A percentile compares a stretch with the other conserved stretches of the same genome.
Conservation (phyloP, 2,888 invertebrate genomes). For the Pterostichus niger region DNA sequence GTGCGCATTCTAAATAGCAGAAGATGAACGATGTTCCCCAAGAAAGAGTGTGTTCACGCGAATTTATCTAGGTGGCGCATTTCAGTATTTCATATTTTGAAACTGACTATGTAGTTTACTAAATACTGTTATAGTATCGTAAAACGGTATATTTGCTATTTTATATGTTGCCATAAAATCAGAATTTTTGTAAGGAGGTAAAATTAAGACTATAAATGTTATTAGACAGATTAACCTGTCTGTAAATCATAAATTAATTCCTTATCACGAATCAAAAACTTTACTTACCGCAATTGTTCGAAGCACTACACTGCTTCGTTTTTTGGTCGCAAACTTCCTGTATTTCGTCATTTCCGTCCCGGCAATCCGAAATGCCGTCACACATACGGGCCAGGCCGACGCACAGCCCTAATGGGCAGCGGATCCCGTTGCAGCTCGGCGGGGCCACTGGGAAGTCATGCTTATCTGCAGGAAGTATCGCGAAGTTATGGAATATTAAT, state of each 20-base stretch:
- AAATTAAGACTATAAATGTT: too few species aligned
- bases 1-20: constrained; percentile 80
- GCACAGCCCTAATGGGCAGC: constrained; percentile 86
- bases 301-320: neutral
- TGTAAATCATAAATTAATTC: neutral
- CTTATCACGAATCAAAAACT: neutral
- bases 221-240: too few species aligned
- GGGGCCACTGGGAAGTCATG: constrained; percentile 68
- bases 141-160: too few species aligned
- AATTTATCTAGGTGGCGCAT: too few species aligned
- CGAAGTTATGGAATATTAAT: constrained; percentile 33
- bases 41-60: too few species aligned
- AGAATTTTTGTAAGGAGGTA: too few species aligned
- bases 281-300: constrained; percentile 41
- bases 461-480: constrained; percentile 47
- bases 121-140: too few species aligned
- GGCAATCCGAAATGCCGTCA: constrained; percentile 85
- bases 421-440: constrained; percentile 80
- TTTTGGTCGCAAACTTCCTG: constrained; percentile 75
- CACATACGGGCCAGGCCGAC: constrained; percentile 81
- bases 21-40: too few species aligned
- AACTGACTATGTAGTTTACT: too few species aligned
- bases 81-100: too few species aligned
- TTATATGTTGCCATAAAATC: too few species aligned
- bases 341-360: constrained; percentile 84